Evolutionary conservation across 2,888 invertebrate genomes (phyloP), one percentile per base, ranked within the genome.

Genomic region (Hyles lineata): DNA sequence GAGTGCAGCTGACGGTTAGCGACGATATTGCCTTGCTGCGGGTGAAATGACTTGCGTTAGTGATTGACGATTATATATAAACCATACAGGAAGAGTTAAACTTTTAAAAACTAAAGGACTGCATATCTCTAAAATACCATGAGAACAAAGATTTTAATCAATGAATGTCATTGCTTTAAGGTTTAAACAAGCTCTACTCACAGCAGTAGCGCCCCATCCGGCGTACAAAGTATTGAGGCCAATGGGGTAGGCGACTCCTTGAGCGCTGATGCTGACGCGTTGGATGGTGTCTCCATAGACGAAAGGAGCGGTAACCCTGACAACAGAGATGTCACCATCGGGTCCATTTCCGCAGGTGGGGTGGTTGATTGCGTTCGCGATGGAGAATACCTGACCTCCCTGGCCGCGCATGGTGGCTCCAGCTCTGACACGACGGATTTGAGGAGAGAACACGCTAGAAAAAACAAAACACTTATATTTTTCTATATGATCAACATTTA

Each of bases 141-240:
- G n/a, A n/a, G n/a, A n/a, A n/a, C n/a, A n/a, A n/a, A n/a, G n/a
- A n/a, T n/a, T n/a, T n/a, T n/a, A n/a, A n/a, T n/a, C n/a, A n/a
- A n/a, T n/a, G n/a, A n/a, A n/a, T n/a, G n/a, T n/a, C n/a, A n/a
- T n/a, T n/a, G n/a, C n/a, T 43, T 43, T 5, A 43, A 43, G 9
- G 43, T 7, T 5, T 43, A 52, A 15, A 32, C 70, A 59, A 58
- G 7, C 9, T 11, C 21, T 43, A 80, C 82, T 82, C 63, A 83
- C 83, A 58, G 78, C 35, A 1, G 82, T 81, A 5, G 80, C 74
- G 1, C 84, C 84, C 83, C 83, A 84, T 3, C 79, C 76, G 1
- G 76, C 78, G 8, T 80, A 73, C 0, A 35, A 71, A 3, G 82
- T 70, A 0, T 2, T 25, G 8, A 79, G 35, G 69, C 73, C 72